Evolutionary conservation across 2,113 vertebrate genomes (phyloP).

Genomic region (Chaetops frenatus): DNA sequence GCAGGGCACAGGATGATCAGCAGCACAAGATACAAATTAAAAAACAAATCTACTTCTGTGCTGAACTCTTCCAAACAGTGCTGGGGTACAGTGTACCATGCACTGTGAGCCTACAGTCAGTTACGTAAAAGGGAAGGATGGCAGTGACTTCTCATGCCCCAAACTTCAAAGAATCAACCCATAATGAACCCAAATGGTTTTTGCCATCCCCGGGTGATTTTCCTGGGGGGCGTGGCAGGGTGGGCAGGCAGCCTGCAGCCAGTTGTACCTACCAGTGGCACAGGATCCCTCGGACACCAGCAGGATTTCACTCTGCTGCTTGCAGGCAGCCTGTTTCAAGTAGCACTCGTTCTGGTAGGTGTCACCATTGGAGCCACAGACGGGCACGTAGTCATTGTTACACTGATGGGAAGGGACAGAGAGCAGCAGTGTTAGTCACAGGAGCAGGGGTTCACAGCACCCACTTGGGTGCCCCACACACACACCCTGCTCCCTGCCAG

Average conservation of each 20-base stretch:
- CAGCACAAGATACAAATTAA: not conserved
- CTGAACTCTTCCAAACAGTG: not conserved
- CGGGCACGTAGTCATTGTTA: constrained; percentile 94
- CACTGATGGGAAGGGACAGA: constrained; percentile 73
- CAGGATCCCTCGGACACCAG: constrained; percentile 91
- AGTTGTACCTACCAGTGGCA: constrained; percentile 80
- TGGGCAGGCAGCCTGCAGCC: accelerated
- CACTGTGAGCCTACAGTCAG: not conserved
- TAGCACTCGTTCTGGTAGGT: constrained; percentile 98
- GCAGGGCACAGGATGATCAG: not conserved
- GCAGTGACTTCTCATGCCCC: not conserved
- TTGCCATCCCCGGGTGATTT: not conserved
- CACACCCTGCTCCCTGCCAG: not conserved
- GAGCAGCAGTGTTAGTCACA: not conserved
- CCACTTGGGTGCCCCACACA: accelerated
- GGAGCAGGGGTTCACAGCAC: not conserved
- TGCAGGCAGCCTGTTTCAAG: constrained; percentile 95
- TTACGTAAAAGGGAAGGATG: not conserved
- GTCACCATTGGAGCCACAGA: constrained; percentile 97
- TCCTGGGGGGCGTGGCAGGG: not conserved
- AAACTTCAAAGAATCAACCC: not conserved
- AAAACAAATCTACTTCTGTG: not conserved
- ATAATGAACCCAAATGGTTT: not conserved
- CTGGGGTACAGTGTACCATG: not conserved
- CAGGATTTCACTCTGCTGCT: constrained; percentile 94